A percentile compares a stretch with the other conserved stretches of the same genome.
Evolutionary conservation across 2,797 vertebrate species (phyloP).

Genomic region (Notolabrus celidotus): DNA sequence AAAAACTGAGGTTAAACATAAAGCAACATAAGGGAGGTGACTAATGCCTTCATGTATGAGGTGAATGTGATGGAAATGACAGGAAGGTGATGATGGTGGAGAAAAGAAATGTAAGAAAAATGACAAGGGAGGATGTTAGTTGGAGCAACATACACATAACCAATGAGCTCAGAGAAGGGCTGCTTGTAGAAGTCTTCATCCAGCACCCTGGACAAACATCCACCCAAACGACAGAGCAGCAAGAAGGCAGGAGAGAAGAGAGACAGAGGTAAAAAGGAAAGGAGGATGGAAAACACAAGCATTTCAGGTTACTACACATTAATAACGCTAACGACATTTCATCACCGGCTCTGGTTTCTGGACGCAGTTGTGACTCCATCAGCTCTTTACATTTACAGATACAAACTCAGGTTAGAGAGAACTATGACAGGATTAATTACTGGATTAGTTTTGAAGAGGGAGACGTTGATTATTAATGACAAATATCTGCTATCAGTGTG

Average conservation of each 20-base stretch:
- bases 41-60: conserved; percentile 22
- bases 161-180: conserved; percentile 99
- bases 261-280: conserved; percentile 87
- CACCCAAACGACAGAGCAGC: conserved; percentile 90
- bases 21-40: conserved; percentile 8
- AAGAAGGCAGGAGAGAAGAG: conserved; percentile 89
- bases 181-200: conserved; percentile 99
- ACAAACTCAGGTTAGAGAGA: no score
- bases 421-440: background rate
- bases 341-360: conserved; percentile 19
- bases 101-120: conserved; percentile 24
- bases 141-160: conserved; percentile 99
- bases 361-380: no score
- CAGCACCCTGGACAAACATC: conserved; percentile 96
- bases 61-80: conserved; percentile 42
- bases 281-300: conserved; percentile 78
- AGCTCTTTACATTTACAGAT: no score
- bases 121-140: conserved; percentile 86
- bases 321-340: conserved; percentile 27
- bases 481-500: background rate
- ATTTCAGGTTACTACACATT: conserved; percentile 63
- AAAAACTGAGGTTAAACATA: conserved; percentile 3
- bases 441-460: conserved; percentile 5
- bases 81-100: conserved; percentile 54
- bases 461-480: conserved; percentile 8